Conservation (phyloP, 2,888 invertebrate species). For the Tetragonula carbonaria region DNA sequence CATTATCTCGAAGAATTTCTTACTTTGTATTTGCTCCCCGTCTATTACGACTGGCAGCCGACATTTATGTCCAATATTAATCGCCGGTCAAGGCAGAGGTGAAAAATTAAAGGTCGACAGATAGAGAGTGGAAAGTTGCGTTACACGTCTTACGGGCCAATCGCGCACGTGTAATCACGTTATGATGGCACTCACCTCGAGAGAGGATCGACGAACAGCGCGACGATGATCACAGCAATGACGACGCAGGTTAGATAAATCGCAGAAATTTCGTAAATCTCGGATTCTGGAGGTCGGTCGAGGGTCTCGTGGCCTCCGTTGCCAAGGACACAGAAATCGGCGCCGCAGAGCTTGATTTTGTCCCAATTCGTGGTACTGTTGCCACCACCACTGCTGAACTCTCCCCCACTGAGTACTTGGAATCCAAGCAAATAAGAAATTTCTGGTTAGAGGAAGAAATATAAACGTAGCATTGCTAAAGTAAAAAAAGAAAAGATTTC, state of each 20-base stretch:
- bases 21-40: not conserved
- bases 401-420: slow-evolving; percentile 91
- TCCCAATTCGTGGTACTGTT: slow-evolving; percentile 83
- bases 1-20: slow-evolving; percentile 1
- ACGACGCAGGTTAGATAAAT: slow-evolving; percentile 95
- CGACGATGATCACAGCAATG: slow-evolving; percentile 93
- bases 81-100: slow-evolving; percentile 2
- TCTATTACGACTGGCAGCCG: slow-evolving; percentile 5
- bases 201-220: slow-evolving; percentile 94
- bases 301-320: slow-evolving; percentile 90
- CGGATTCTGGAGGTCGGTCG: slow-evolving; percentile 91
- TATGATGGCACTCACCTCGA: slow-evolving; percentile 87
- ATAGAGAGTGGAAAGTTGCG: slow-evolving; percentile 22
- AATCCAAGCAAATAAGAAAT: slow-evolving; percentile 8
- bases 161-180: not conserved
- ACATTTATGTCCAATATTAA: slow-evolving; percentile 30
- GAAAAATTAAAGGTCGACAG: slow-evolving; percentile 43
- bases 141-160: not conserved
- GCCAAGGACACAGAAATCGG: slow-evolving; percentile 92
- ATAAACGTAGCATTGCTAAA: not conserved
- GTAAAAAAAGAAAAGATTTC: not conserved
- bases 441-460: not conserved
- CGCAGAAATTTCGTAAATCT: slow-evolving; percentile 94
- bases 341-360: slow-evolving; percentile 88
- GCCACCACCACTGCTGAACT: slow-evolving; percentile 86